Conservation (phyloP, 2,113 vertebrate species). For the Hyperoodon ampullatus region DNA sequence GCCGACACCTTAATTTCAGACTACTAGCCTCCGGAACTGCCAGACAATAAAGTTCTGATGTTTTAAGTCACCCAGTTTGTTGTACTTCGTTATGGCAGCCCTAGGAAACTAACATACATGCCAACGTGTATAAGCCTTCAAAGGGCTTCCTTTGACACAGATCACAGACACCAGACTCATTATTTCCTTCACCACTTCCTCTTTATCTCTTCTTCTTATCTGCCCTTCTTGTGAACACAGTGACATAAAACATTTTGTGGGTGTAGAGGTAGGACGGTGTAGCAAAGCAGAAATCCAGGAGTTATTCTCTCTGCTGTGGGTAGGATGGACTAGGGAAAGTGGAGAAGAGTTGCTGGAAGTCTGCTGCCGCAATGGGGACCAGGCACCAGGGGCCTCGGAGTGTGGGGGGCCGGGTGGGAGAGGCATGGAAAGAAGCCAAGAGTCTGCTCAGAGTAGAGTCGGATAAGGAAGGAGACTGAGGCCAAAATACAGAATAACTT, state of each 20-base stretch:
- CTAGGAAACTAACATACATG: background rate
- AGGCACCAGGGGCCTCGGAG: background rate
- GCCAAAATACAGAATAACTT: background rate
- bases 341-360: background rate
- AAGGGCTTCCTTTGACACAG: background rate
- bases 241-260: background rate
- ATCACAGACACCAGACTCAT: background rate
- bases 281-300: background rate
- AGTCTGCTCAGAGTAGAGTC: background rate
- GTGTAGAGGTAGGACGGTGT: fast-evolving
- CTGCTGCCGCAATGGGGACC: background rate
- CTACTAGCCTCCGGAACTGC: background rate
- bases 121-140: background rate
- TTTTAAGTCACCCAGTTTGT: background rate
- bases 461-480: background rate
- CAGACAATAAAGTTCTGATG: background rate
- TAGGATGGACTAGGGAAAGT: background rate
- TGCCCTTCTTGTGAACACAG: background rate
- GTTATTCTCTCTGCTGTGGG: fast-evolving
- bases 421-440: background rate
- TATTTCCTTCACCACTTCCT: background rate
- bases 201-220: background rate
- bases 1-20: background rate
- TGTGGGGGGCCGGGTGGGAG: background rate
- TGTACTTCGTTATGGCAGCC: background rate